Percentiles rank a stretch among this genome's conserved stretches.
phyloP scores from a whole-genome alignment of 2,797 vertebrate genomes.

The Ceyx erithaca region DNA sequence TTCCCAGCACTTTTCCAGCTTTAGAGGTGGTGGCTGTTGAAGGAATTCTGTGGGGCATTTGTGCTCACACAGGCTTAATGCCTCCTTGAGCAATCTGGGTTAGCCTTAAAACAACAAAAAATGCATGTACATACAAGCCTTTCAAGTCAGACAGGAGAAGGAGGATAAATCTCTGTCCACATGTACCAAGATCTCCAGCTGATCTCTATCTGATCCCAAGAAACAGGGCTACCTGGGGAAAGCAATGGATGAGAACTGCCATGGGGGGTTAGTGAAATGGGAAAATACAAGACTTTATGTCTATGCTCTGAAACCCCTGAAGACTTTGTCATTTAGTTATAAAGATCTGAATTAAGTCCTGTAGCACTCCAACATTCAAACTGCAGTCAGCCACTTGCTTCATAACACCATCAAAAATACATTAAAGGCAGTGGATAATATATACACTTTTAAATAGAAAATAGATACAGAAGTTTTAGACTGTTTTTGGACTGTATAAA shows the following conservation, averaged over 20 bases:
- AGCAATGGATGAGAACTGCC: background rate
- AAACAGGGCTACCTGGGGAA: background rate
- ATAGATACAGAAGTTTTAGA: background rate
- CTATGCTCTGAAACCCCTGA: background rate
- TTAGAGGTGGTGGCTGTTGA: background rate
- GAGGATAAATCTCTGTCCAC: background rate
- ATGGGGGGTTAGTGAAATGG: background rate
- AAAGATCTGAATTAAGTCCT: background rate
- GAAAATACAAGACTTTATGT: background rate
- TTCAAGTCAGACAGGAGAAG: background rate
- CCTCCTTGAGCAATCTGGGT: background rate
- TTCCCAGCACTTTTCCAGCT: background rate
- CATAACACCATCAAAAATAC: background rate
- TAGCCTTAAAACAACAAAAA: background rate
- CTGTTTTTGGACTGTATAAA: background rate
- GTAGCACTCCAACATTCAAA: background rate
- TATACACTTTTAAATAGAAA: constrained; percentile 3
- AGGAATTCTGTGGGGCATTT: background rate
- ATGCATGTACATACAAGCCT: accelerated
- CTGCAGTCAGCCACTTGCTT: background rate
- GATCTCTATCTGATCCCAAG: background rate
- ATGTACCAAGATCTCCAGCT: background rate
- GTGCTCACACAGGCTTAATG: background rate
- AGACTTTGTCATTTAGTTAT: background rate
- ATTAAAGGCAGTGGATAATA: constrained; percentile 3